Evolutionary conservation across 64 coral and sea anemone species (phyloP).

Genomic region (Porites australiensis): DNA sequence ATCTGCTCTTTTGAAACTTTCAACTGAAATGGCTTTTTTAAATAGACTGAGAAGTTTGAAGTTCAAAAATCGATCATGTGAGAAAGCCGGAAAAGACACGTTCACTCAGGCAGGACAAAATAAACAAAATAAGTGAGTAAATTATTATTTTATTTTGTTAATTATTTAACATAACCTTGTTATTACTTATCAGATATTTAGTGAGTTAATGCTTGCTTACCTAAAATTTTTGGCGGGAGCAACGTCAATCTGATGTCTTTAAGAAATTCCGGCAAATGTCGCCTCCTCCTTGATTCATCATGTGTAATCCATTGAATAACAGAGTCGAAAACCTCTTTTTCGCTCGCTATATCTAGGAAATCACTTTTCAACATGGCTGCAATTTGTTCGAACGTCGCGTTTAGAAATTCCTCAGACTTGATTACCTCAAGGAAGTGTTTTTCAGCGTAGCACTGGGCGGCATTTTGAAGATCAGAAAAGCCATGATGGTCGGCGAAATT

Average conservation of each 20-base stretch:
- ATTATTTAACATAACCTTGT: too few species aligned
- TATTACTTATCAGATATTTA: neutral
- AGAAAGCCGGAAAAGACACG: neutral
- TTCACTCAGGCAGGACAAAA: neutral
- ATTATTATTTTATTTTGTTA: neutral
- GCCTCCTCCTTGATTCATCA: constrained; percentile 52
- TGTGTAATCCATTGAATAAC: constrained; percentile 82
- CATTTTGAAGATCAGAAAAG: constrained; percentile 74
- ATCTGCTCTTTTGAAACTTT: neutral
- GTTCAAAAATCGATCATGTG: neutral
- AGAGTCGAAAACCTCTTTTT: constrained; percentile 96
- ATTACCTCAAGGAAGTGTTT: constrained; percentile 94
- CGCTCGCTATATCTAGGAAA: constrained; percentile 83
- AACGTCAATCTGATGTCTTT: constrained; percentile 81
- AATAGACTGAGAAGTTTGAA: neutral
- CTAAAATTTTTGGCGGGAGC: constrained; percentile 91
- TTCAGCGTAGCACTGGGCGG: constrained; percentile 82
- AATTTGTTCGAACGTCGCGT: constrained; percentile 88
- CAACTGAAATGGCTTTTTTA: constrained; percentile 5
- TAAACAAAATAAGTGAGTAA: neutral
- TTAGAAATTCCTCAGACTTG: constrained; percentile 89
- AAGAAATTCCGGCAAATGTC: constrained; percentile 77
- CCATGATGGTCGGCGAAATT: constrained; percentile 95
- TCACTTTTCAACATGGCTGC: constrained; percentile 85
- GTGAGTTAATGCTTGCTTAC: constrained; percentile 52